Base-by-base conservation (phyloP, 2,888 invertebrate genomes). In the Enchytraeus crypticus region DNA sequence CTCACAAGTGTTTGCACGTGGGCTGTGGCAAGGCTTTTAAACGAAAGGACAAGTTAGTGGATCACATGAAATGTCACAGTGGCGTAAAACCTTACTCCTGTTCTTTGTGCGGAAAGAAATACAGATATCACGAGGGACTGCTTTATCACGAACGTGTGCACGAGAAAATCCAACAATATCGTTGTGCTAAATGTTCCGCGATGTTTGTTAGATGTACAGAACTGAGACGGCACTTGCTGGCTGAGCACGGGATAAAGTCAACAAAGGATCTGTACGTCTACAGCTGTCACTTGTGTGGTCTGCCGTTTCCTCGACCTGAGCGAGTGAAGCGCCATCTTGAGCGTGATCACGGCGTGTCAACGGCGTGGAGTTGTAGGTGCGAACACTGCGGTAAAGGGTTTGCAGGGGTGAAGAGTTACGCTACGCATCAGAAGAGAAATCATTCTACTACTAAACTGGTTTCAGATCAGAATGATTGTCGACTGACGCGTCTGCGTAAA, bases 1-100 rank as follows among this genome's bases (percentile, higher is more conserved):
- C 67, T n/a, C 64, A 58, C 49, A 34, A 34, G 1, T 67, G 67
- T 38, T 30, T 51, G 11, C 29, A 47, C 23, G 46, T 46, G 0
- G 60, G 56, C 30, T 67, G 67, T 32, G 51, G n/a, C n/a, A 67
- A 66, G 47, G 43, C 64, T 8, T 67, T 67, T 57, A 66, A 66
- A 47, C 51, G 67, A 5, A 59, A 55, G 30, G 67, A 67, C 34
- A 67, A 67, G 43, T 60, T 67, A 38, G 34, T 58, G 23, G 67
- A 67, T 4, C 67, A 67, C 38, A 47, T 47, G 27, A 56, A 57
- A 23, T 47, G 49, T 5, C 67, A 67, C 51, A 51, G 53, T n/a
- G 45, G 26, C n/a, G 57, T 34, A 5, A 66, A 62, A 30, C 65
- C 64, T 2, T 66, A 66, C 38, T 47, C 46, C 4, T 67, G 67